phyloP scores from a whole-genome alignment of 2,113 vertebrate genomes.

The Mystacornis crossleyi region DNA sequence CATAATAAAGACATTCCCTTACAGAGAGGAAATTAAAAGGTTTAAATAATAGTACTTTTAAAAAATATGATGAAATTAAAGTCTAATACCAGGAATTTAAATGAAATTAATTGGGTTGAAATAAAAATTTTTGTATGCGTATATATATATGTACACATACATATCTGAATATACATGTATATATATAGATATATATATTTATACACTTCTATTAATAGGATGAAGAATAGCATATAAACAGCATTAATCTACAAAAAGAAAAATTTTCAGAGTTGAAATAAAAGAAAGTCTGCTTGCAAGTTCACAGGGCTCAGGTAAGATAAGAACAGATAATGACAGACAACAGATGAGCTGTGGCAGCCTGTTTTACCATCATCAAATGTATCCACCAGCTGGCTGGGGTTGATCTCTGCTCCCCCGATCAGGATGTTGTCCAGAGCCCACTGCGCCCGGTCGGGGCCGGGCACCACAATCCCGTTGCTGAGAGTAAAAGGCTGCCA shows the following conservation, averaged over 20 bases:
- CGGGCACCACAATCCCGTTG: slow-evolving; percentile 84
- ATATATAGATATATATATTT: neutral
- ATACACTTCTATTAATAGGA: neutral
- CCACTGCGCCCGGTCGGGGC: slow-evolving; percentile 93
- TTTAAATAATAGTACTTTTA: neutral
- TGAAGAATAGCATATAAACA: neutral
- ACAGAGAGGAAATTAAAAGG: neutral
- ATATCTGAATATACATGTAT: neutral
- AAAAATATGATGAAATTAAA: neutral
- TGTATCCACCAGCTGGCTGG: slow-evolving; percentile 90
- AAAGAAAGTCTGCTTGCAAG: neutral
- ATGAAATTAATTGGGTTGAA: neutral
- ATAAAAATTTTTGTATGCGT: accelerated
- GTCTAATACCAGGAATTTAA: neutral
- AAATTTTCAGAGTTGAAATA: neutral
- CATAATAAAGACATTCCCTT: neutral
- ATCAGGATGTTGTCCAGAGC: slow-evolving; percentile 96
- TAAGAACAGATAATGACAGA: neutral
- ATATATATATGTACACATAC: too few species aligned
- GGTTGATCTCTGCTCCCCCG: slow-evolving; percentile 97
- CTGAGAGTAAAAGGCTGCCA: slow-evolving; percentile 94
- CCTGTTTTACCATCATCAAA: slow-evolving; percentile 91
- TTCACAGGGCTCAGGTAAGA: neutral
- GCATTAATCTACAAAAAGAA: neutral
- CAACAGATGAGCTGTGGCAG: neutral